Evolutionary conservation across 1,140 invertebrate species (phyloP).

Genomic region (Hylaeus anthracinus): DNA sequence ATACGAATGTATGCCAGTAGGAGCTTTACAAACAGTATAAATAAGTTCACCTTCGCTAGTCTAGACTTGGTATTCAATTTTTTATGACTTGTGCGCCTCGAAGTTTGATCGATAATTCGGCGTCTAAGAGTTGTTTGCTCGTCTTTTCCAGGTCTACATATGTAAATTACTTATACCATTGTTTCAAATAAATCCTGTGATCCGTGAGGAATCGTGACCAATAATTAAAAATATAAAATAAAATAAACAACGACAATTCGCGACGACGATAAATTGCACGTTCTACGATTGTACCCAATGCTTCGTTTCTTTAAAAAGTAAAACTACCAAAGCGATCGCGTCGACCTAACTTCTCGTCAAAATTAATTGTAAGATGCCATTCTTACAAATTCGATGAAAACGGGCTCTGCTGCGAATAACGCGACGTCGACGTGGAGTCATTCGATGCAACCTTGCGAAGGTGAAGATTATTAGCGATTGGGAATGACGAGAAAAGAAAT

Average conservation of each 20-base stretch:
- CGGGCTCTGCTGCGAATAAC: background rate
- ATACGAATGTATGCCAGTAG: background rate
- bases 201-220: too few relatives aligned
- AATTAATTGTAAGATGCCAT: too few relatives aligned
- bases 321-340: too few relatives aligned
- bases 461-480: background rate
- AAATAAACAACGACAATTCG: too few relatives aligned
- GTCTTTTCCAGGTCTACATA: background rate
- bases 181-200: background rate
- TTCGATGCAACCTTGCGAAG: background rate
- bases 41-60: constrained; percentile 11
- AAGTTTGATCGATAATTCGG: constrained; percentile 6
- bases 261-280: too few relatives aligned
- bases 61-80: constrained; percentile 26
- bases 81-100: background rate
- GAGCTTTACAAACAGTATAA: background rate
- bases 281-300: too few relatives aligned
- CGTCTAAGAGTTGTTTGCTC: background rate
- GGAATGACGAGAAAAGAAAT: background rate
- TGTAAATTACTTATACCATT: background rate
- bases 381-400: background rate
- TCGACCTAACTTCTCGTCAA: too few relatives aligned
- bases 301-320: too few relatives aligned
- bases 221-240: too few relatives aligned
- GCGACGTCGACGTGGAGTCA: too few relatives aligned